These are phyloP conservation scores for Progne subis DNA, from an alignment of 2,113 vertebrate species.

Conservation along the genomic window DNA sequence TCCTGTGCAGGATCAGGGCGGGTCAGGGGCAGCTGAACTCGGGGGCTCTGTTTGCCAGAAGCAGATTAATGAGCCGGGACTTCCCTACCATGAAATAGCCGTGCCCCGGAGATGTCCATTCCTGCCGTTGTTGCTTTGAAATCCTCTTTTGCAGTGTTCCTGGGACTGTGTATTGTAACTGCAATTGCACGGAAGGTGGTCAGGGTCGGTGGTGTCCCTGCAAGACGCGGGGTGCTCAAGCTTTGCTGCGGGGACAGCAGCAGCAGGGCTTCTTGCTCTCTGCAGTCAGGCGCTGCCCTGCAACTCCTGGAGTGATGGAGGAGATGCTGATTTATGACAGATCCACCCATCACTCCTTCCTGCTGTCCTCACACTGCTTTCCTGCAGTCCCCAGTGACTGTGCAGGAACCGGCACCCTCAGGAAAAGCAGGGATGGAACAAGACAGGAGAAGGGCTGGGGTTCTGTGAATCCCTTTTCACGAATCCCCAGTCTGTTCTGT, in stretches of 20 bases:
- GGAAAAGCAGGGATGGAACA: background rate
- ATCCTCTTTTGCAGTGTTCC: background rate
- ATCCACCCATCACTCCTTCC: background rate
- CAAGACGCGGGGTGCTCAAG: background rate
- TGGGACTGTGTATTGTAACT: background rate
- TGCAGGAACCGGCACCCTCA: background rate
- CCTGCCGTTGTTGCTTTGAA: background rate
- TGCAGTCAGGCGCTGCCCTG: background rate
- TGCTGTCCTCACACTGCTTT: background rate
- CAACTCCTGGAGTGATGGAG: background rate
- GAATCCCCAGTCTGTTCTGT: background rate
- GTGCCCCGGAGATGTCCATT: background rate
- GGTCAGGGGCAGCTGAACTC: background rate
- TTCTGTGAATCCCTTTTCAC: background rate
- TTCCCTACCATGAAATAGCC: accelerated
- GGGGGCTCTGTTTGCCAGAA: background rate
- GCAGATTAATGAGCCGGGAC: accelerated
- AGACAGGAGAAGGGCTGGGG: background rate
- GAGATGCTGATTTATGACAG: background rate
- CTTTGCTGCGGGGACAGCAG: background rate
- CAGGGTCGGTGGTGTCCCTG: background rate
- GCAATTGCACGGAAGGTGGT: accelerated
- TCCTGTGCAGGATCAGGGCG: background rate
- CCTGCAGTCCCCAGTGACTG: background rate
- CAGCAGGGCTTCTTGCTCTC: background rate